These are phyloP conservation scores for Lasius fuliginosus DNA, from an alignment of 2,888 invertebrate genomes.

Conservation along the genomic window DNA sequence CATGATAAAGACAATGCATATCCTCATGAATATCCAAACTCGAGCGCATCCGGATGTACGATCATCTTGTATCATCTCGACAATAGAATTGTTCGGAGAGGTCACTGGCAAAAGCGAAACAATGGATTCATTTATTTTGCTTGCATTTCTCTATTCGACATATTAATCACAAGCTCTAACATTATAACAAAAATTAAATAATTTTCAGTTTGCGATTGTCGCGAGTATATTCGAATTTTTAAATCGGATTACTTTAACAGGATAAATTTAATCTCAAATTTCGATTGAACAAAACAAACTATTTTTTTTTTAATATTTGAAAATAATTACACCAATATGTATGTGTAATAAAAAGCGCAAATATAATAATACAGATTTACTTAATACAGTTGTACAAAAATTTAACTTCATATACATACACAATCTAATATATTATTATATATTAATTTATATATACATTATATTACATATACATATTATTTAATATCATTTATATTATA, in stretches of 20 bases:
- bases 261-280: neutral
- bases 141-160: neutral
- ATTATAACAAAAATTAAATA: neutral
- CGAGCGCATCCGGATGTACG: neutral
- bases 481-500: neutral
- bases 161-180: neutral
- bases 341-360: no score
- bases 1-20: conserved; percentile 25
- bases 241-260: neutral
- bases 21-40: conserved; percentile 1
- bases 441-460: no score
- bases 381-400: no score
- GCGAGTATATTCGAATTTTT: neutral
- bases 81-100: conserved; percentile 22
- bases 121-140: conserved; percentile 9
- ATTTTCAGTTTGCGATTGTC: neutral
- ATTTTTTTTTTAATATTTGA: neutral
- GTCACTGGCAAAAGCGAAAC: neutral
- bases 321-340: neutral
- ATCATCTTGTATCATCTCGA: conserved; percentile 25
- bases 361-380: no score
- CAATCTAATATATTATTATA: no score
- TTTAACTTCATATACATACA: no score
- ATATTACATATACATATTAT: neutral
- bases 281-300: neutral